Percentiles rank a stretch among this genome's conserved stretches.
phyloP scores from a whole-genome alignment of 2,797 vertebrate genomes.

The Gouania willdenowi region DNA sequence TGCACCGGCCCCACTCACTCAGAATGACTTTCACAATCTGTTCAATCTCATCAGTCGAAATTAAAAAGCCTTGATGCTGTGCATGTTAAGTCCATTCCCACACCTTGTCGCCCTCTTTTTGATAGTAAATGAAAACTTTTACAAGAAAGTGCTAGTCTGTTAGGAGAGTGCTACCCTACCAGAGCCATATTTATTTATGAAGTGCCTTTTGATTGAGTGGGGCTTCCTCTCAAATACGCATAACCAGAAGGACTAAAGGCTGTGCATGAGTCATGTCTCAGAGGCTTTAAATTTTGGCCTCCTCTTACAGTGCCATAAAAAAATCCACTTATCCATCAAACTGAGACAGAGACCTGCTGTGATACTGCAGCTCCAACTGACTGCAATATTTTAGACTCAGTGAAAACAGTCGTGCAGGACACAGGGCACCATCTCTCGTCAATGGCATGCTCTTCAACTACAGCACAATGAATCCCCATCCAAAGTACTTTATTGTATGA shows the following conservation, averaged over 20 bases:
- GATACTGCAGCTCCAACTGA: constrained; percentile 23
- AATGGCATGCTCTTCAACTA: too few relatives aligned
- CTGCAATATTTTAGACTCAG: constrained; percentile 14
- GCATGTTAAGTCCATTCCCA: constrained; percentile 28
- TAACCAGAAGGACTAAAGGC: constrained; percentile 61
- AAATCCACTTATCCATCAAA: constrained; percentile 69
- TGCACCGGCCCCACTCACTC: constrained; percentile 55
- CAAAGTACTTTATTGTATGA: too few relatives aligned
- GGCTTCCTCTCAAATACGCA: constrained; percentile 66
- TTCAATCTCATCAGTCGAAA: constrained; percentile 78
- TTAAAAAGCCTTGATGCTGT: constrained; percentile 62
- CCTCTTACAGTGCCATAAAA: constrained; percentile 61
- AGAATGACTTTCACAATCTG: constrained; percentile 73
- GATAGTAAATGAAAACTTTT: constrained; percentile 58
- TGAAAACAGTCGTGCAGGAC: not conserved
- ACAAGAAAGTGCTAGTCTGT: constrained; percentile 61
- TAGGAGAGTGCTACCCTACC: constrained; percentile 57
- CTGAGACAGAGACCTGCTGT: constrained; percentile 40
- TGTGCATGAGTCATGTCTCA: constrained; percentile 69
- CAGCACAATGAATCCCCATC: too few relatives aligned
- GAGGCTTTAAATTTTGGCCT: constrained; percentile 66
- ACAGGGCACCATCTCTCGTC: not conserved
- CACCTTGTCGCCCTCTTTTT: constrained; percentile 4
- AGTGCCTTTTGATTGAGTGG: constrained; percentile 72
- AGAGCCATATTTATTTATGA: constrained; percentile 73